Evolutionary conservation across 2,888 invertebrate genomes (phyloP).

Genomic region (Eristalinus aeneus): DNA sequence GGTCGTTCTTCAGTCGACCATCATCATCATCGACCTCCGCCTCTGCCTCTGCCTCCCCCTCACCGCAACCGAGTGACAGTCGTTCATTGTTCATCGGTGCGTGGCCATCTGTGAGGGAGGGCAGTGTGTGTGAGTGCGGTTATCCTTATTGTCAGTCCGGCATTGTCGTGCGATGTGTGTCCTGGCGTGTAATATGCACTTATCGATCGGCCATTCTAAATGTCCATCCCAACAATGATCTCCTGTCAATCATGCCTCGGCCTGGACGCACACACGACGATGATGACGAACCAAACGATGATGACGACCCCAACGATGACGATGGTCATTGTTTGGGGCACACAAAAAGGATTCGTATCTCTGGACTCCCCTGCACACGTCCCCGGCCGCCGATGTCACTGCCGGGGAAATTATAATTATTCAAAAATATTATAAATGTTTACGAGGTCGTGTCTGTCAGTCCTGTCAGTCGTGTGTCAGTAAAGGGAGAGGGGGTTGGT

Average conservation of each 20-base stretch:
- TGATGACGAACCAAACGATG: not conserved
- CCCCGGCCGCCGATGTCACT: slow-evolving; percentile 62
- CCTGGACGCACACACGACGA: not conserved
- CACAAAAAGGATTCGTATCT: slow-evolving; percentile 58
- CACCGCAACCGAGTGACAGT: slow-evolving; percentile 21
- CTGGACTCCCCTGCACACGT: not conserved
- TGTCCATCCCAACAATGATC: slow-evolving; percentile 67
- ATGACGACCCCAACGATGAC: slow-evolving; percentile 23
- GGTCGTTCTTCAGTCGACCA: slow-evolving; percentile 23
- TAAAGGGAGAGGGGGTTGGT: not conserved
- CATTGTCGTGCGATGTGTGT: slow-evolving; percentile 63
- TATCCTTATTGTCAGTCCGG: slow-evolving; percentile 49
- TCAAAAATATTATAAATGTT: slow-evolving; percentile 69
- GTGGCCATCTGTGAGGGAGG: slow-evolving; percentile 14
- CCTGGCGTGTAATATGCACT: slow-evolving; percentile 70
- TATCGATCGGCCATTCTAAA: slow-evolving; percentile 68
- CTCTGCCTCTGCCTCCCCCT: not conserved
- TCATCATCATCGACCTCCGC: slow-evolving; percentile 33
- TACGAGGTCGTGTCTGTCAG: slow-evolving; percentile 34
- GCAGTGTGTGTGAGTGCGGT: slow-evolving; percentile 28
- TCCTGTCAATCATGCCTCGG: slow-evolving; percentile 61
- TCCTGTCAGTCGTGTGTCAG: not conserved
- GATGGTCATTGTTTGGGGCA: slow-evolving; percentile 55
- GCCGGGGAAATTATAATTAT: slow-evolving; percentile 64
- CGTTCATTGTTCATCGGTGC: slow-evolving; percentile 35